Evolutionary conservation across 2,113 vertebrate species (phyloP), one percentile per base, ranked within the genome.

Genomic region (Amblyornis subalaris): DNA sequence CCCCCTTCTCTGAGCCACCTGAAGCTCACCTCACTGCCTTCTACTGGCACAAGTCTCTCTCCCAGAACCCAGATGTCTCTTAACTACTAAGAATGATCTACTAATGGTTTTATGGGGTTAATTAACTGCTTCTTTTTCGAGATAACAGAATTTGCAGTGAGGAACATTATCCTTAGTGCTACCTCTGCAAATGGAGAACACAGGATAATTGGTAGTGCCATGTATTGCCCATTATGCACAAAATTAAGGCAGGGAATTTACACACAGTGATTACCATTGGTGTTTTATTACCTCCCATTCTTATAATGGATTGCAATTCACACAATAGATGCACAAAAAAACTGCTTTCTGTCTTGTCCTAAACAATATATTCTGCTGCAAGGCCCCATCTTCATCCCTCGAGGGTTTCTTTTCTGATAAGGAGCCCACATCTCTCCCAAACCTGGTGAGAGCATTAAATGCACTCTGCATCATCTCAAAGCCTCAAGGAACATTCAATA

Each of bases 61-160:
- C 83, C 81, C 80, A 96, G 80, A 88, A 65, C 47, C 24, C 66
- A 95, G 64, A 51, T 86, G 92, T 93, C 82, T 88, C 84, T 83
- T 92, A 92, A 90, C 85, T 50, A 95, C 84, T 73, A 70, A 73
- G 70, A 95, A 85, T 31, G 88, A 97, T 95, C 93, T 61, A 40
- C 69, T 93, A 95, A 96, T 95, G 91, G 64, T 21, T 97, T 96
- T 69, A 92, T 71, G 75, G 79, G 94, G 71, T 92, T 97, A 97
- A 95, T 96, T 97, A 98, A 95, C 96, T 92, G 94, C 94, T 96
- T 95, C 90, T 96, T 95, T 96, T 83, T 86, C 44, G 89, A 95
- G 92, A 96, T 94, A 97, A 93, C 83, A 88, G 96, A 87, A 75
- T 80, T 69, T 61, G 54, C 67, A 73, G 72, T 85, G 91, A 85